A percentile compares a stretch with the other conserved stretches of the same genome.
Evolutionary conservation across 2,113 vertebrate genomes (phyloP).

Genomic region (Naja naja): DNA sequence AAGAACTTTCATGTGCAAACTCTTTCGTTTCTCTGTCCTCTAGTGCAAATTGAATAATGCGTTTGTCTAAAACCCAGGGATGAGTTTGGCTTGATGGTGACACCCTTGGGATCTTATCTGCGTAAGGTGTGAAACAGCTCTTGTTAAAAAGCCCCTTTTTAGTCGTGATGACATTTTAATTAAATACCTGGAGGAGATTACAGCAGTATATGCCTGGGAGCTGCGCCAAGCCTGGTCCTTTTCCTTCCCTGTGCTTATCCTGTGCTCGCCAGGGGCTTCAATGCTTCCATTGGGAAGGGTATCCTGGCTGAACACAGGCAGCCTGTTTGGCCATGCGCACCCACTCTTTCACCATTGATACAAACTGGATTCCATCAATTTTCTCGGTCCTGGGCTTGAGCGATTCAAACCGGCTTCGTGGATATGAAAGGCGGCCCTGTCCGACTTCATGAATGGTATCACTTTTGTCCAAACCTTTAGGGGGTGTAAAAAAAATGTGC

Average conservation of each 20-base stretch:
- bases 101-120: not conserved
- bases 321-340: constrained; percentile 53
- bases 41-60: not conserved
- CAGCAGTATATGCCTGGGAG: constrained; percentile 68
- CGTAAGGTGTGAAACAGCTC: not conserved
- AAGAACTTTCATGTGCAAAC: not conserved
- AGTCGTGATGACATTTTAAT: constrained; percentile 60
- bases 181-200: constrained; percentile 77
- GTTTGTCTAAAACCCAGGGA: not conserved
- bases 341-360: constrained; percentile 66
- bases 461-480: constrained; percentile 68
- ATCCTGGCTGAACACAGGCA: constrained; percentile 75
- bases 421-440: constrained; percentile 76
- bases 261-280: constrained; percentile 70
- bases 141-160: constrained; percentile 60
- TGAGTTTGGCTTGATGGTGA: not conserved
- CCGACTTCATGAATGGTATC: constrained; percentile 72
- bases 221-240: constrained; percentile 74
- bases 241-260: constrained; percentile 73
- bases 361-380: constrained; percentile 80
- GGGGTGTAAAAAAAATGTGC: constrained; percentile 55
- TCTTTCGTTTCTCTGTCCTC: not conserved
- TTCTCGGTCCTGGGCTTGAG: constrained; percentile 74
- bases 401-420: constrained; percentile 59
- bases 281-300: constrained; percentile 73